Conservation (phyloP, 2,113 vertebrate species). For the Fulica atra region DNA sequence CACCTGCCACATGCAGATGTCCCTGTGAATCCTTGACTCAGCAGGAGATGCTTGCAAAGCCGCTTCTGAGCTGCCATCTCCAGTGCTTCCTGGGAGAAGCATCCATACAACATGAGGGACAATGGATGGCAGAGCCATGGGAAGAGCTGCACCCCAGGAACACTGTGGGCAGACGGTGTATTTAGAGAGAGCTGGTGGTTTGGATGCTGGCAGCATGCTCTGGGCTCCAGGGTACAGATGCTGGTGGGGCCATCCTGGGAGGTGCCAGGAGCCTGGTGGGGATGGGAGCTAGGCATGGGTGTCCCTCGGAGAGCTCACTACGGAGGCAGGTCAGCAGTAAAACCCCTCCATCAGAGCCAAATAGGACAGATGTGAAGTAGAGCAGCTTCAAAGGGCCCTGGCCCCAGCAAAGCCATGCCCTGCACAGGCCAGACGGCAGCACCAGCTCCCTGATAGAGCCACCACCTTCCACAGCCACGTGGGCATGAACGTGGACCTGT, state of each 20-base stretch:
- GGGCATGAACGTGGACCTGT: not conserved
- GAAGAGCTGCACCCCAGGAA: not conserved
- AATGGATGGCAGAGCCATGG: accelerated
- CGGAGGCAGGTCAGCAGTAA: not conserved
- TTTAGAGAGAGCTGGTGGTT: not conserved
- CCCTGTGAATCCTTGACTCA: accelerated
- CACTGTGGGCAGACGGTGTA: accelerated
- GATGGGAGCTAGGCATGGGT: not conserved
- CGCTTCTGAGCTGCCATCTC: not conserved
- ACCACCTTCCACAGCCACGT: accelerated
- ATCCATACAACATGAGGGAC: accelerated
- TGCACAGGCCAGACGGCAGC: accelerated
- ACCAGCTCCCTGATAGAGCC: not conserved
- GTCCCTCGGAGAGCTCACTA: not conserved
- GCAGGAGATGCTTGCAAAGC: not conserved
- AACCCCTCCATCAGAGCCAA: not conserved
- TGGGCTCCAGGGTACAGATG: not conserved
- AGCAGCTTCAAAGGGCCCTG: not conserved
- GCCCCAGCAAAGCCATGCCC: not conserved
- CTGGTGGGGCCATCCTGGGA: not conserved
- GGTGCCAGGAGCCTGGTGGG: not conserved
- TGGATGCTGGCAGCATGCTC: not conserved
- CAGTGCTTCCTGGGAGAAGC: not conserved
- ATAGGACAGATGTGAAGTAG: not conserved
- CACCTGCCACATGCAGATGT: accelerated